Base-by-base conservation (phyloP, 2,797 vertebrate species). In the Pangasius mekongensis region DNA sequence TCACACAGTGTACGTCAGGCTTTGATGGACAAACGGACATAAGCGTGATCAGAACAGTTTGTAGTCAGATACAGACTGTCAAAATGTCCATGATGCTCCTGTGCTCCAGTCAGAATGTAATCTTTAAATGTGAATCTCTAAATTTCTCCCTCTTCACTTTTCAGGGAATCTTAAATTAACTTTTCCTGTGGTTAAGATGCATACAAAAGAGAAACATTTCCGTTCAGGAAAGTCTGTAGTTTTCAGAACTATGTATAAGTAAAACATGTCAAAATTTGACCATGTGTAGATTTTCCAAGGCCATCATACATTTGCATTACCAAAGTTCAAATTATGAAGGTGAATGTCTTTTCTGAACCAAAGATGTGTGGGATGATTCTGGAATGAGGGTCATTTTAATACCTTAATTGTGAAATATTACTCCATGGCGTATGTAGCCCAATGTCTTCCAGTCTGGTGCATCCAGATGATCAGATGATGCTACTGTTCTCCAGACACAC, bases 391-490 rank as follows among this genome's bases (percentile, higher is more conserved):
- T 54, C 0, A 18, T 43, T 82, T 27, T 33, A n/a, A 22, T 30
- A 27, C 24, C 5, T 11, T 54, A 52, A 74, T 16, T 76, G 39
- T 18, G 20, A 76, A 87, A 62, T 27, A 64, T 36, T 84, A 64
- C 18, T 13, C 0, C 43, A 52, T 2, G 18, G 27, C 86, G 49
- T 73, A 77, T 77, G 27, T 52, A 77, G 47, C 74, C 47, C 24
- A 54, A 33, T 56, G 54, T 64, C 80, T 43, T 62, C 80, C 69
- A 64, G 80, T 47, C 30, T 74, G 10, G 22, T 36, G 36, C 33
- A 7, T 85, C n/a, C 20, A n/a, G 62, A 39, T 67, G 33, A 67
- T 88, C 62, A n/a, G n/a, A n/a, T n/a, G n/a, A 47, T 60, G 66
- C 49, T 36, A 36, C 52, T 56, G 11, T 36, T 85, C 52, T 64